Base-by-base conservation (phyloP, 1,140 invertebrate genomes). In the Hesperophylax magnus region DNA sequence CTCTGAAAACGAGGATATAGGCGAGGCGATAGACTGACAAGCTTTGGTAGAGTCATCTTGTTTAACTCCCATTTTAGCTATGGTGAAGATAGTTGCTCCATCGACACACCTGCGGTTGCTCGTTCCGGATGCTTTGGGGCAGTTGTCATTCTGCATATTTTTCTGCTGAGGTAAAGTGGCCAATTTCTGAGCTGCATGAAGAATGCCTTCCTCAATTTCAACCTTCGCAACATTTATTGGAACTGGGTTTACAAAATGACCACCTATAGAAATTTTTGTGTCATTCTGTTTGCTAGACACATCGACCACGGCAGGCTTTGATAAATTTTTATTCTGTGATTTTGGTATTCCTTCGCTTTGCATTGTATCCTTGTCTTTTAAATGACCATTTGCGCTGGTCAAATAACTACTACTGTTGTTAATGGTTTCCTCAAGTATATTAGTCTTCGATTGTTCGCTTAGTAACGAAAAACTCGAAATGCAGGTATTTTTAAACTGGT, bases 1-100 rank as follows among this genome's bases (percentile, higher is more conserved):
- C 54, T 84, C 83, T 22, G 22, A 75, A 31, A 77, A 74, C 9
- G 83, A 81, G 9, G 80, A 20, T 52, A 84, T 84, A 6, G 83
- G 83, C n/a, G 80, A 20, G 8, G 83, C 80, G 18, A 84, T 84
- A 15, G 83, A 84, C 69, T 84, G 80, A 75, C 74, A 82, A 22
- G 83, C 80, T 54, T 78, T 84, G 15, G 78, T 84, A 4, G 71
- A 52, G 52, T 79, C 72, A 17, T 80, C 80, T 69, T 74, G 63
- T 52, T 80, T 63, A 11, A 65, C 63, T 14, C 76, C 61, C 15
- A 69, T 84, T 61, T 82, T 84, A 15, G 83, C 83, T 22, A 78
- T 82, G 17, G 83, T 84, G 53, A 84, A 84, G 15, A 84, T 84
- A 18, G 83, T 69, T 53, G 52, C 69, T 61, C 80, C 78, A 71